Evolutionary conservation across 2,797 vertebrate species (phyloP).

Genomic region (Malacoraja senta): DNA sequence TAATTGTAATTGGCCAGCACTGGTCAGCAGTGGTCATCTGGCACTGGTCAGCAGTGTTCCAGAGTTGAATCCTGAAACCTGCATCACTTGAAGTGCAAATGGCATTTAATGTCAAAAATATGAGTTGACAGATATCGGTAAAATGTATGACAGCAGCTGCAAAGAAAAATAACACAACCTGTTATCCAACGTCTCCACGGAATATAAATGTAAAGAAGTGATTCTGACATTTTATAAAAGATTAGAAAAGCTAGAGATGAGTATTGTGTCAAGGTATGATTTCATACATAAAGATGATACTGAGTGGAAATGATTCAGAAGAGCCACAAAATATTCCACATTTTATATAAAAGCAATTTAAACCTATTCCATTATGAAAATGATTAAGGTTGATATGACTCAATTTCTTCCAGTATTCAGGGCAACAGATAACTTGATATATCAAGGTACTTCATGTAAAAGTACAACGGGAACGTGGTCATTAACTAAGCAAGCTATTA

Average conservation of each 20-base stretch:
- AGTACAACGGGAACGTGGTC: not conserved
- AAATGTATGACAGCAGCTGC: slow-evolving; percentile 27
- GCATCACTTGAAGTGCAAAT: not conserved
- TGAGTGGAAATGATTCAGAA: not conserved
- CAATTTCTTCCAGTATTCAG: slow-evolving; percentile 10
- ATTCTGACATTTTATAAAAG: slow-evolving; percentile 32
- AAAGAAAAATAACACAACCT: slow-evolving; percentile 23
- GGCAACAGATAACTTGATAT: not conserved
- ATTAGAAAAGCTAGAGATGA: not conserved
- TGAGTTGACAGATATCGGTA: not conserved
- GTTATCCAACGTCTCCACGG: not conserved
- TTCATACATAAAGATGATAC: slow-evolving; percentile 17
- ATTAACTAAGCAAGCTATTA: not conserved
- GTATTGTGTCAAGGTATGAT: not conserved
- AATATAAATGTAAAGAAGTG: slow-evolving; percentile 3
- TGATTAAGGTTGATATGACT: not conserved
- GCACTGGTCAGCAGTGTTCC: slow-evolving; percentile 20
- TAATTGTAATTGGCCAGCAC: slow-evolving; percentile 22
- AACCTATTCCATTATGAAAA: not conserved
- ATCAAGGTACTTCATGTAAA: not conserved
- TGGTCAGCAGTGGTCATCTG: slow-evolving; percentile 2
- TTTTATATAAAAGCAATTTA: slow-evolving; percentile 7
- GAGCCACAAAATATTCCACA: not conserved
- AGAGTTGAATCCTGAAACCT: not conserved
- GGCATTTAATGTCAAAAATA: slow-evolving; percentile 21